phyloP scores from a whole-genome alignment of 2,888 invertebrate genomes.

The Emesis furor region DNA sequence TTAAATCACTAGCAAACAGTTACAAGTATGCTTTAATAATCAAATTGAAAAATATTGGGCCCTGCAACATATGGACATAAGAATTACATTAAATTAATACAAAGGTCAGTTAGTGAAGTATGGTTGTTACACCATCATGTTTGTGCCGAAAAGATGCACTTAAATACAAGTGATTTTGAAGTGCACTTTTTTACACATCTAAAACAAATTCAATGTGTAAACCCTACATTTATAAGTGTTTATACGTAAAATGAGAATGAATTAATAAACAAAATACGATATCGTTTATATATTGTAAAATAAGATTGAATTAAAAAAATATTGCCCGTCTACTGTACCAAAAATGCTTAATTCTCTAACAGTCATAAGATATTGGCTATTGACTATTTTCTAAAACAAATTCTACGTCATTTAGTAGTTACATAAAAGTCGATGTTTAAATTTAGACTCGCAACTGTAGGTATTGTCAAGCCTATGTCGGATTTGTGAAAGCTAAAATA shows the following conservation, averaged over 20 bases:
- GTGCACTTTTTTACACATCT: background rate
- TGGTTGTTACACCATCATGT: background rate
- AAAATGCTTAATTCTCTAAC: constrained; percentile 15
- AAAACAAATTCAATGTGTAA: background rate
- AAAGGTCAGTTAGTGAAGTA: constrained; percentile 4
- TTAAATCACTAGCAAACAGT: constrained; percentile 19
- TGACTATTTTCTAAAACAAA: constrained; percentile 15
- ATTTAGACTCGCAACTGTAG: background rate
- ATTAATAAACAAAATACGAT: background rate
- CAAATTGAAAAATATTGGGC: constrained; percentile 30
- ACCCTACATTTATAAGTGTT: background rate
- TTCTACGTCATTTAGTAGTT: constrained; percentile 4
- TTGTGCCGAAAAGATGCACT: constrained; percentile 14
- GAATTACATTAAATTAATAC: constrained; percentile 20
- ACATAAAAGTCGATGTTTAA: constrained; percentile 14
- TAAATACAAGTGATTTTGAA: background rate
- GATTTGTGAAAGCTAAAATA: background rate
- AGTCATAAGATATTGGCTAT: constrained; percentile 16
- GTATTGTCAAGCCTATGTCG: background rate
- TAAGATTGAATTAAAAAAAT: background rate
- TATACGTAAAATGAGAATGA: constrained; percentile 9
- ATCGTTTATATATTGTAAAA: background rate
- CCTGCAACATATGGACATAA: constrained; percentile 37
- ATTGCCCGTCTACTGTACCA: constrained; percentile 3
- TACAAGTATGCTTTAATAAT: constrained; percentile 10